Percentiles rank a stretch among this genome's conserved stretches.
Conservation (phyloP, 2,888 invertebrate genomes). For the Danaus chrysippus region DNA sequence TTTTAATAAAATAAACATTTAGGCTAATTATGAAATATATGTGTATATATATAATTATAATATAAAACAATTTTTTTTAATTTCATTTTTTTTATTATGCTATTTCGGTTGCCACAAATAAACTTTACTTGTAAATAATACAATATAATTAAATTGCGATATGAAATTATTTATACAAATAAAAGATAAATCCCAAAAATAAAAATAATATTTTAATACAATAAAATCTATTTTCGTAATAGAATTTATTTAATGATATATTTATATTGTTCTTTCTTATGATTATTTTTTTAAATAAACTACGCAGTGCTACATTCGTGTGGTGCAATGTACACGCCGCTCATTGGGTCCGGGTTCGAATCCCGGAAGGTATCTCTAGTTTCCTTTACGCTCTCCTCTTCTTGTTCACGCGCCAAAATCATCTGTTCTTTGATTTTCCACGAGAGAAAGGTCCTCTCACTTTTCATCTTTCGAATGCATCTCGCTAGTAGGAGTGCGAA, state of each 20-base stretch:
- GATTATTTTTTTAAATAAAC: conserved; percentile 1
- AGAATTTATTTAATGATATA: neutral
- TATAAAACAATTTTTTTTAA: too few relatives aligned
- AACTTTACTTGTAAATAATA: too few relatives aligned
- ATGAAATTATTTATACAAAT: too few relatives aligned
- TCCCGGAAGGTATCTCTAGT: conserved; percentile 26
- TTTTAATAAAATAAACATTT: too few relatives aligned
- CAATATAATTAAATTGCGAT: too few relatives aligned
- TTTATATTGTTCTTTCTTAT: conserved; percentile 1
- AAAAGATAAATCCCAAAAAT: too few relatives aligned
- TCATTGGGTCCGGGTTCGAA: conserved; percentile 18
- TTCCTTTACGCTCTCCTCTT: conserved; percentile 36
- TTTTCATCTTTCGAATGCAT: conserved; percentile 88
- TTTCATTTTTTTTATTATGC: too few relatives aligned
- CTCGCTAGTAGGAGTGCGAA: conserved; percentile 93
- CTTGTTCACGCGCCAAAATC: conserved; percentile 55
- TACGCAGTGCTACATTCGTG: conserved; percentile 45
- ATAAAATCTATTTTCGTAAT: neutral
- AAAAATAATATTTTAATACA: too few relatives aligned
- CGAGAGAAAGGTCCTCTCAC: conserved; percentile 81
- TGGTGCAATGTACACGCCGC: conserved; percentile 46
- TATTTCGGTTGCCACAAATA: too few relatives aligned
- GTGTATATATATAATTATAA: too few relatives aligned
- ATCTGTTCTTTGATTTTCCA: conserved; percentile 82
- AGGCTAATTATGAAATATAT: too few relatives aligned